Conservation (phyloP, 2,888 invertebrate species). For the Elmis aenea region DNA sequence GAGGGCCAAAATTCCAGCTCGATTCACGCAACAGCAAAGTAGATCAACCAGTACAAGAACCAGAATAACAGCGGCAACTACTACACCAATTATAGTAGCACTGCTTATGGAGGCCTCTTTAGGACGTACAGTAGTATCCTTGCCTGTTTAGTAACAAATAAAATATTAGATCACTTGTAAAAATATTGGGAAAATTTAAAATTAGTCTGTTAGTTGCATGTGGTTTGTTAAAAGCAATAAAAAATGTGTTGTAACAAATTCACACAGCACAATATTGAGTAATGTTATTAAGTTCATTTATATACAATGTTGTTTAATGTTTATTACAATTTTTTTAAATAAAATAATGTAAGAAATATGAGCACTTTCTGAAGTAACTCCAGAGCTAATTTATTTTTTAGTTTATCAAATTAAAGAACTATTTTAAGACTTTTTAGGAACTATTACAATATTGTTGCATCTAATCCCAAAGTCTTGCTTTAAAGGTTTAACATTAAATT, state of each 20-base stretch:
- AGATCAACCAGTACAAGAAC: constrained; percentile 81
- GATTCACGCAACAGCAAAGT: constrained; percentile 65
- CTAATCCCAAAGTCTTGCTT: no score
- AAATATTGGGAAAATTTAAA: constrained; percentile 1
- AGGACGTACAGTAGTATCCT: not conserved
- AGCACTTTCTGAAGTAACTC: no score
- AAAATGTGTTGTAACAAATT: constrained; percentile 12
- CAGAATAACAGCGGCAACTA: constrained; percentile 73
- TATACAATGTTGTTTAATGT: no score
- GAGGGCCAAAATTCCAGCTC: constrained; percentile 64
- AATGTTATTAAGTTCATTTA: no score
- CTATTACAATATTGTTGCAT: no score
- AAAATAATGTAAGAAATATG: no score
- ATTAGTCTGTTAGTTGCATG: constrained; percentile 21
- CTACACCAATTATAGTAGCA: constrained; percentile 78
- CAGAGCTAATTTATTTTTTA: no score
- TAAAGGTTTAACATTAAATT: no score
- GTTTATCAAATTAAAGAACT: no score
- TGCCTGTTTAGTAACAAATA: not conserved
- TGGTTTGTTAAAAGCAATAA: constrained; percentile 15
- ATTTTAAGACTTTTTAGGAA: no score
- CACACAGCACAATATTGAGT: no score
- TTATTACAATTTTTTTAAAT: no score
- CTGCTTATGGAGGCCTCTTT: constrained; percentile 58
- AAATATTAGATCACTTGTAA: not conserved